Evolutionary conservation across 37 sponge, comb jelly and placozoan genomes (phyloP), one percentile per base, ranked within the genome.

Genomic region (Spongilla lacustris): DNA sequence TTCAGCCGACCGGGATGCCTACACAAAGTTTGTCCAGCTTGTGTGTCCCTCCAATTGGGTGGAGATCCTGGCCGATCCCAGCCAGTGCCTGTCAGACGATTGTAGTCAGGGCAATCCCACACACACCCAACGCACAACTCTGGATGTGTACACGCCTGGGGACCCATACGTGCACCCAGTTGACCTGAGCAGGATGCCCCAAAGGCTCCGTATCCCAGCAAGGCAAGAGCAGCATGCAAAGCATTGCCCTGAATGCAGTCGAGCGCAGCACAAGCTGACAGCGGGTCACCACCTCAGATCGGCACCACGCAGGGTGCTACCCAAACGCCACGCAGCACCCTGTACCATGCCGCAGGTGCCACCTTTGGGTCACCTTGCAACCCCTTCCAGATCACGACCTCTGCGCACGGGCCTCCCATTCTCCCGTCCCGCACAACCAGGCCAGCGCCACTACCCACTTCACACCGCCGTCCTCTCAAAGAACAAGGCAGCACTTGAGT

Each of bases 21-120:
- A 77, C 35, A 25, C 48, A 14, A 22, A 9, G 23, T 58, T 88
- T 69, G 83, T 82, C 2, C 27, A 69, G 38, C 76, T 23, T n/a
- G 69, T 77, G 1, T 81, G 76, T n/a, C 88, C 87, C 23, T 0
- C 11, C 66, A 81, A 87, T 31, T 87, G 87, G 87, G 23, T 80
- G 33, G 46, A 73, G 68, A 78, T 30, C 19, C 38, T 31, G n/a
- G 36, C 58, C 14, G 58, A 58, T 14, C 58, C 58, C 1, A 17
- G 58, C 58, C 12, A 17, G 58, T 17, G 11, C 21, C 58, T 17
- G 1, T 19, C 19, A 8, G 58, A 58, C 12, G 19, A 58, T 17
- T 58, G 58, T 14, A 17, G 19, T 58, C 58, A 14, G 4, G 58
- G 11, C 58, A 17, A 8, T 1, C 1, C 19, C 14, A 6, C 19